Conservation (phyloP, 2,888 invertebrate genomes). For the Achlya flavicornis region DNA sequence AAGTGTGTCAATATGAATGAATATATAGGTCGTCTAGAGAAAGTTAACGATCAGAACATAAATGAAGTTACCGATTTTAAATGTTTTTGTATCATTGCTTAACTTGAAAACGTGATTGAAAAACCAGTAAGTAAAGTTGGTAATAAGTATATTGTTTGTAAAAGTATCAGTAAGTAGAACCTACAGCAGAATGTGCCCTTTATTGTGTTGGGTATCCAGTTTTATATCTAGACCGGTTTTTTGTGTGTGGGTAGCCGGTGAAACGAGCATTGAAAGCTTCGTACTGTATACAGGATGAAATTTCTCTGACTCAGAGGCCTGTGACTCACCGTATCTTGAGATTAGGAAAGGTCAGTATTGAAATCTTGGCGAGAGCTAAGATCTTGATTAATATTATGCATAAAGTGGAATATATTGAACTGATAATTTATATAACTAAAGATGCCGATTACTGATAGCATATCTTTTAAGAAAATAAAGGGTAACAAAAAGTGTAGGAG, state of each 20-base stretch:
- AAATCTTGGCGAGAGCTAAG: constrained; percentile 35
- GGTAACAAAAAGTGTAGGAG: not conserved
- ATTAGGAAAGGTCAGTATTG: constrained; percentile 57
- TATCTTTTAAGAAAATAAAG: not conserved
- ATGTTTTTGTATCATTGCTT: not conserved
- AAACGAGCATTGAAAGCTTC: constrained; percentile 39
- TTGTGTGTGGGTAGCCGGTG: constrained; percentile 33
- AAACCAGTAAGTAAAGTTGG: not conserved
- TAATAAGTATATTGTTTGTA: not conserved
- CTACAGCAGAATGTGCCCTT: constrained; percentile 4
- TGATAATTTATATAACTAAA: not conserved
- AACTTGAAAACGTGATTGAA: not conserved
- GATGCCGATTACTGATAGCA: not conserved
- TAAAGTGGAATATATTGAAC: not conserved
- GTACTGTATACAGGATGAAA: constrained; percentile 56
- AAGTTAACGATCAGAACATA: constrained; percentile 9
- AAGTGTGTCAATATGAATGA: constrained; percentile 57
- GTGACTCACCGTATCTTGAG: constrained; percentile 63
- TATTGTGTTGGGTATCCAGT: constrained; percentile 27
- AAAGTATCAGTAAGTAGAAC: not conserved
- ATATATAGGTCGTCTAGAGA: constrained; percentile 26
- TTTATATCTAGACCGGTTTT: constrained; percentile 34
- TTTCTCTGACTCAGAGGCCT: constrained; percentile 64
- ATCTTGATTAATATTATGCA: not conserved
- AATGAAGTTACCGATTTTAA: constrained; percentile 22